phyloP scores from a whole-genome alignment of 2,113 vertebrate species.

The Hydrolagus affinis region DNA sequence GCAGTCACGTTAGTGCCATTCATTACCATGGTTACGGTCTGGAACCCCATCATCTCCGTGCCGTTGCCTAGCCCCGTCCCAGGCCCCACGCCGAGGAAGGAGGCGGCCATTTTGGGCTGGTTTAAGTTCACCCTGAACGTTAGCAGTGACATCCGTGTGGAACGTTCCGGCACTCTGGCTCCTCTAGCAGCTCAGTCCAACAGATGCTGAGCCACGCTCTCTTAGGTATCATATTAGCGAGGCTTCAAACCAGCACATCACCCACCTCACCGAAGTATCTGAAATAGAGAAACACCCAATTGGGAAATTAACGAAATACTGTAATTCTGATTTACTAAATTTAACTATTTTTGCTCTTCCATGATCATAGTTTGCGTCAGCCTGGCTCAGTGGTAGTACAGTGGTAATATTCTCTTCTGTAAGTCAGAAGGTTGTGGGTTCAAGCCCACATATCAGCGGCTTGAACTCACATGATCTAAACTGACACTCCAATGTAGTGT shows the following conservation, averaged over 20 bases:
- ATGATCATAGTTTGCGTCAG: too few relatives aligned
- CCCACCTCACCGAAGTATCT: background rate
- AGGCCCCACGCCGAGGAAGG: slow-evolving; percentile 41
- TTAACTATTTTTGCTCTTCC: too few relatives aligned
- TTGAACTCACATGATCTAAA: too few relatives aligned
- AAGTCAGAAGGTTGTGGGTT: too few relatives aligned
- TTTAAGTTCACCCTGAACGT: slow-evolving; percentile 51
- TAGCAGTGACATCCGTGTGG: background rate
- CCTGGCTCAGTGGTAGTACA: too few relatives aligned
- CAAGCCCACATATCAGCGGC: too few relatives aligned
- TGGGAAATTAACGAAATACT: too few relatives aligned
- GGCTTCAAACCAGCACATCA: background rate
- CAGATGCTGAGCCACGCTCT: background rate
- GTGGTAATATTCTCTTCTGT: too few relatives aligned
- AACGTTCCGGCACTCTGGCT: background rate
- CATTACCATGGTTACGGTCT: slow-evolving; percentile 57
- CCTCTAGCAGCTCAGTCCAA: background rate
- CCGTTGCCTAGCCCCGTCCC: slow-evolving; percentile 41
- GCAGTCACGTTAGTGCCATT: slow-evolving; percentile 75
- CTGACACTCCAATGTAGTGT: too few relatives aligned
- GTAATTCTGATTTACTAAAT: too few relatives aligned
- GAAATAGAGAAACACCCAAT: background rate
- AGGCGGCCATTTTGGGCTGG: slow-evolving; percentile 41
- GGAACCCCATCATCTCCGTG: slow-evolving; percentile 46
- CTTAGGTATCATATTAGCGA: background rate